Percentiles rank a stretch among this genome's conserved stretches.
Conservation (phyloP, 1,140 invertebrate genomes). For the Eupristina koningsbergeri region DNA sequence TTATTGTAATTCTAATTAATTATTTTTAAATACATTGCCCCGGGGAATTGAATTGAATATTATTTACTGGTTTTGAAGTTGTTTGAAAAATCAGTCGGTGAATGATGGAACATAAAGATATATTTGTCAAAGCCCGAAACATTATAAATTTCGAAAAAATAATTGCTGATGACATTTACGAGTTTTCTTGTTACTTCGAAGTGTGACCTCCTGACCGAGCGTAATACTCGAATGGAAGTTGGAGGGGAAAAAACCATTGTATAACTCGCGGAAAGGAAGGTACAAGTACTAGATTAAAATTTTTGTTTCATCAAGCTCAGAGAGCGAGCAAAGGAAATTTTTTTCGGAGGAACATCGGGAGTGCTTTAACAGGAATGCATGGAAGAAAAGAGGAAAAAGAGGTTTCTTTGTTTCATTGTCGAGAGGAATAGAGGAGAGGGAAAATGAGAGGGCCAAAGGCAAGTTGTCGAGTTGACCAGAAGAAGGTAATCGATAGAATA, state of each 20-base stretch:
- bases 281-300: constrained; percentile 9
- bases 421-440: background rate
- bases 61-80: too few species aligned
- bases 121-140: background rate
- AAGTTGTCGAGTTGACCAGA: background rate
- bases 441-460: background rate
- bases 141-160: background rate
- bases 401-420: too few species aligned
- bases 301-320: background rate
- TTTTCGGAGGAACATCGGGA: background rate
- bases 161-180: constrained; percentile 3
- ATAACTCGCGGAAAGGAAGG: background rate
- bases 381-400: background rate
- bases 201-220: background rate
- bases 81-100: too few species aligned
- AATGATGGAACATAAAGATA: background rate
- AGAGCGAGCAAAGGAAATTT: background rate
- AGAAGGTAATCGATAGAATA: background rate
- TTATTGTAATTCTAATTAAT: too few species aligned
- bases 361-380: background rate
- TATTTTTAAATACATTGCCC: too few species aligned
- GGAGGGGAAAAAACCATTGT: background rate
- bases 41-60: too few species aligned
- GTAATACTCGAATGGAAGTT: background rate
- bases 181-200: background rate